Conservation (phyloP, 2,113 vertebrate species). For the Nothoprocta perdicaria region DNA sequence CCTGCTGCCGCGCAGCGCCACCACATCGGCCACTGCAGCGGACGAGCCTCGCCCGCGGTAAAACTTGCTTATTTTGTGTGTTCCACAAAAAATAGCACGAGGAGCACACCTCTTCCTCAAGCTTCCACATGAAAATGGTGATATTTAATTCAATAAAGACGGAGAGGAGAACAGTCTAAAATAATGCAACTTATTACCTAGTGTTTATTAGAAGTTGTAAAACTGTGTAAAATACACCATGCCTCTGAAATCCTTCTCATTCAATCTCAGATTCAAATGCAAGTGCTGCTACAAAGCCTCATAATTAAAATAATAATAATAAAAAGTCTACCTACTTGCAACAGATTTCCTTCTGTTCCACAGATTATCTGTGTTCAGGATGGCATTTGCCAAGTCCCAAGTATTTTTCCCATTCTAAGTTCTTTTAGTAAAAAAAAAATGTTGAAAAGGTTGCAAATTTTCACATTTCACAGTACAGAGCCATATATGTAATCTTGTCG, state of each 20-base stretch:
- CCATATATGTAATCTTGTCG: background rate
- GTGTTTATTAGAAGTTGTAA: background rate
- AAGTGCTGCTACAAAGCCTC: background rate
- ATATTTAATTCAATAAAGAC: background rate
- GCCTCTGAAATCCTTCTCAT: background rate
- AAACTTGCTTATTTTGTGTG: background rate
- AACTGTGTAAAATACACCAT: background rate
- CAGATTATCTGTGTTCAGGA: background rate
- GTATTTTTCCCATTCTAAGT: background rate
- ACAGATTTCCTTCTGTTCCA: background rate
- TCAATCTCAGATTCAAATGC: background rate
- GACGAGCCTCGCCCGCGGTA: fast-evolving
- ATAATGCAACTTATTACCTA: background rate
- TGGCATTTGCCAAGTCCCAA: background rate
- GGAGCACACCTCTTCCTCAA: background rate
- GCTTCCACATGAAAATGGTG: background rate
- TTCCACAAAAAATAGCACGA: background rate
- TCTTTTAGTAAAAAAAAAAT: background rate
- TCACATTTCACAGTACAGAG: background rate
- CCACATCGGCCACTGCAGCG: background rate
- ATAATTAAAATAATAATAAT: background rate
- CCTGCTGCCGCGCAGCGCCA: fast-evolving
- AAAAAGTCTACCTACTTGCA: background rate
- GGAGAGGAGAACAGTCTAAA: background rate
- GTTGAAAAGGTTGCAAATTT: background rate